Percentiles rank a stretch among this genome's conserved stretches.
phyloP scores from a whole-genome alignment of 2,113 vertebrate species.

The Bucco capensis region DNA sequence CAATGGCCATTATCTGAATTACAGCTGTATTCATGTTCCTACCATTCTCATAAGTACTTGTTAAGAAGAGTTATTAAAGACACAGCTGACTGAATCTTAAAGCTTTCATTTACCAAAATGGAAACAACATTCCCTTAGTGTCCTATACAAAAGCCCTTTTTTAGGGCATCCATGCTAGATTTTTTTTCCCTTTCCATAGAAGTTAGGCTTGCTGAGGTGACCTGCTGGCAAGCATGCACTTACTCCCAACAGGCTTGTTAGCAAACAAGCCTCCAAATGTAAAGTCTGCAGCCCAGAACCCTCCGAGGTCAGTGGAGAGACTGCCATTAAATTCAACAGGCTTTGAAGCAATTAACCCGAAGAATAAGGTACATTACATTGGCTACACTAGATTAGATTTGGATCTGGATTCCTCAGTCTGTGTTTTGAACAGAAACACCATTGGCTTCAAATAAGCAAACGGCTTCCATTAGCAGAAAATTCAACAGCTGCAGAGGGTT shows the following conservation, averaged over 20 bases:
- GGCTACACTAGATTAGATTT: background rate
- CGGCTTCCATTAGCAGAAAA: background rate
- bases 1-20: background rate
- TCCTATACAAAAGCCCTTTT: background rate
- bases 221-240: background rate
- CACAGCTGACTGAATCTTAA: background rate
- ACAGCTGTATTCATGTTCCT: background rate
- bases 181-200: background rate
- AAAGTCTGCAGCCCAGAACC: background rate
- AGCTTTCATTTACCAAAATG: background rate
- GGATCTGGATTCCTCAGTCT: background rate
- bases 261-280: background rate
- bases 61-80: background rate
- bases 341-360: background rate
- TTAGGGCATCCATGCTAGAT: background rate
- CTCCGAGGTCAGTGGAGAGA: background rate
- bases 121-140: background rate
- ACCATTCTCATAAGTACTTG: background rate
- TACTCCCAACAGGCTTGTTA: background rate
- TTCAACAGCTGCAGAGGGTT: background rate
- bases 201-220: background rate
- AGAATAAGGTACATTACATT: background rate
- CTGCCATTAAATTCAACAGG: background rate
- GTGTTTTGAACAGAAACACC: background rate
- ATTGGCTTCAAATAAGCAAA: background rate